These are phyloP conservation scores for Chaenogobius annularis DNA, from an alignment of 2,113 vertebrate genomes.

Conservation along the genomic window DNA sequence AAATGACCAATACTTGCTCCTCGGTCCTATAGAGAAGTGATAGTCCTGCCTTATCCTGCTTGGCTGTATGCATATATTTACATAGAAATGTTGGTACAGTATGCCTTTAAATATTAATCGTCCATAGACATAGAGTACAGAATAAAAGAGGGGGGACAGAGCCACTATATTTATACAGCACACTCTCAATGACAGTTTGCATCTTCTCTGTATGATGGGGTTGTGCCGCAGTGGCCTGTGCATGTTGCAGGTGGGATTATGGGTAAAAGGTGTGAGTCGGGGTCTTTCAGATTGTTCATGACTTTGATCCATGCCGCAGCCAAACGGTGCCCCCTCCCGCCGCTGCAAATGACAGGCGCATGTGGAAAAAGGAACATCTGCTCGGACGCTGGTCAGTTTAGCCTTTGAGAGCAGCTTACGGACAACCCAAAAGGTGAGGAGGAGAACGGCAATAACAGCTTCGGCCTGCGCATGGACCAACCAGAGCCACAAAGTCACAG, in stretches of 20 bases:
- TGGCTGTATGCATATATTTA: constrained; percentile 20
- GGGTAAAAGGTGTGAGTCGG: background rate
- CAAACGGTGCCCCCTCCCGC: constrained; percentile 39
- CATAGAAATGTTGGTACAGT: constrained; percentile 21
- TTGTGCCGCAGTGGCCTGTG: constrained; percentile 42
- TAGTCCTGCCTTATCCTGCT: constrained; percentile 5
- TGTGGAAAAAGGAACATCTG: constrained; percentile 51
- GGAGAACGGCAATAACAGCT: background rate
- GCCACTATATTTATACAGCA: constrained; percentile 13
- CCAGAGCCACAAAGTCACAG: background rate
- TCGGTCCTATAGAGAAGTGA: background rate
- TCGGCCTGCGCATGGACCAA: background rate
- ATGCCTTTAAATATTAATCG: constrained; percentile 43
- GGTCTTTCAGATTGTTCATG: constrained; percentile 46
- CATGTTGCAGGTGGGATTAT: background rate
- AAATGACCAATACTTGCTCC: background rate
- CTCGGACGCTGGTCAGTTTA: constrained; percentile 30
- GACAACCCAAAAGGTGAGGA: constrained; percentile 16
- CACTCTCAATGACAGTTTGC: constrained; percentile 7
- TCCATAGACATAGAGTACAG: background rate
- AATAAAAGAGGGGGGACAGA: constrained; percentile 2
- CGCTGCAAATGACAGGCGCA: constrained; percentile 36
- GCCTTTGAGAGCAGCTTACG: constrained; percentile 19
- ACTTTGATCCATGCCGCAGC: constrained; percentile 55
- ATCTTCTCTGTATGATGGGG: constrained; percentile 18